These are phyloP conservation scores for Suncus etruscus DNA, from an alignment of 2,113 vertebrate species.

Conservation along the genomic window DNA sequence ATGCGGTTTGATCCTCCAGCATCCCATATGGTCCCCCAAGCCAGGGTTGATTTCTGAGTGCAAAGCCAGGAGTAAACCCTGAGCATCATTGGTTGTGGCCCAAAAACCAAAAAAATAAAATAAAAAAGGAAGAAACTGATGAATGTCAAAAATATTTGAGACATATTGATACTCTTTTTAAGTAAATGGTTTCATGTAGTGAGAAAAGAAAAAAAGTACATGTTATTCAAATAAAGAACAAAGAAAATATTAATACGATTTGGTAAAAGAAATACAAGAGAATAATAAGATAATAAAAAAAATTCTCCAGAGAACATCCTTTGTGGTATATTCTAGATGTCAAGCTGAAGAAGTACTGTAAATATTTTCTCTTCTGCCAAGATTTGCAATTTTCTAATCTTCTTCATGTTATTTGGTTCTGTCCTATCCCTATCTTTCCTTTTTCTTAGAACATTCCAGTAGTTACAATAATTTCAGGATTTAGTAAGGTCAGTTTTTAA, in stretches of 20 bases:
- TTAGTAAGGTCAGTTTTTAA: not conserved
- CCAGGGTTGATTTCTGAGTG: too few species aligned
- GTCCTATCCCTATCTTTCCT: too few species aligned
- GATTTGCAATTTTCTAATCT: not conserved
- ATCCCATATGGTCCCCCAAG: too few species aligned
- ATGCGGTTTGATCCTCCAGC: too few species aligned
- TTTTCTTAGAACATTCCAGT: not conserved
- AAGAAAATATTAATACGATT: too few species aligned
- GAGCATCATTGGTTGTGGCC: too few species aligned
- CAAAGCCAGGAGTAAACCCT: too few species aligned
- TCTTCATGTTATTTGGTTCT: not conserved
- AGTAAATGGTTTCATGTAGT: not conserved
- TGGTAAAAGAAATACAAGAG: not conserved
- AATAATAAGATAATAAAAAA: not conserved
- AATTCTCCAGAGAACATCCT: too few species aligned
- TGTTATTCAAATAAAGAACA: not conserved
- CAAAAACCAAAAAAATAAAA: too few species aligned
- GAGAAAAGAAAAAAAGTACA: not conserved
- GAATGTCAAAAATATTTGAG: not conserved
- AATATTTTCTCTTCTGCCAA: too few species aligned
- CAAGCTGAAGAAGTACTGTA: too few species aligned
- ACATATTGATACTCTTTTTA: not conserved
- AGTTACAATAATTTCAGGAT: constrained; percentile 17
- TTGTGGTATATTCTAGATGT: too few species aligned
- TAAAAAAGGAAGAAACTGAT: not conserved